Percentiles rank a stretch among this genome's conserved stretches.
phyloP scores from a whole-genome alignment of 2,797 vertebrate species.

The Poeciliopsis presidionis region DNA sequence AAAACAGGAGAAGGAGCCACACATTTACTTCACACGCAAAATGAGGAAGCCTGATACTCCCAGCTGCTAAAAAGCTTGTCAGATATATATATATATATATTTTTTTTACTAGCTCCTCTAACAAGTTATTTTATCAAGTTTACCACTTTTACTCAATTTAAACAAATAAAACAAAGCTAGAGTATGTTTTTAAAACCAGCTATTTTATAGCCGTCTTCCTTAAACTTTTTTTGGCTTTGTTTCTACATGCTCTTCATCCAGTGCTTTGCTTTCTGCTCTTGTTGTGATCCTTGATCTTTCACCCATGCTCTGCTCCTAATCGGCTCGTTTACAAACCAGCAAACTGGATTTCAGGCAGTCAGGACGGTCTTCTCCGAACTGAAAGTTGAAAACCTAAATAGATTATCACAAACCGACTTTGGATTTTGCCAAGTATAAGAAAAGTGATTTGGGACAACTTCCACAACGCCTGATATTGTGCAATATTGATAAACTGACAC shows the following conservation, averaged over 20 bases:
- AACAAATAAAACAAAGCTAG: background rate
- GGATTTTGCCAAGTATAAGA: background rate
- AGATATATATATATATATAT: background rate
- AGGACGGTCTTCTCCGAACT: background rate
- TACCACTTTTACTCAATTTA: background rate
- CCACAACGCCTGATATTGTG: background rate
- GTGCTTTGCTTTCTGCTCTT: background rate
- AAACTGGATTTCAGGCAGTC: background rate
- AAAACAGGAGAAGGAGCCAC: background rate
- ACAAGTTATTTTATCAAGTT: background rate
- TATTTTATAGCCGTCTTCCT: background rate
- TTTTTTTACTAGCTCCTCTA: background rate
- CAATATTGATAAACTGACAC: background rate
- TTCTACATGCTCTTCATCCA: background rate
- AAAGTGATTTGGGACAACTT: background rate
- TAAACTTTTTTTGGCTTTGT: background rate
- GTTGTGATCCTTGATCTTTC: background rate
- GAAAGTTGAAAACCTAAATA: background rate
- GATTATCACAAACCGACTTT: background rate
- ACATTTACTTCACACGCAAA: background rate
- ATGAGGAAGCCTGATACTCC: background rate
- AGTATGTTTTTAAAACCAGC: background rate
- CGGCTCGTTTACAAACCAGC: background rate
- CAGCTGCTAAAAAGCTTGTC: background rate
- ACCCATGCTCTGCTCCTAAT: background rate